Conservation (phyloP, 2,888 invertebrate genomes). For the Nephrocerus scutellatus region DNA sequence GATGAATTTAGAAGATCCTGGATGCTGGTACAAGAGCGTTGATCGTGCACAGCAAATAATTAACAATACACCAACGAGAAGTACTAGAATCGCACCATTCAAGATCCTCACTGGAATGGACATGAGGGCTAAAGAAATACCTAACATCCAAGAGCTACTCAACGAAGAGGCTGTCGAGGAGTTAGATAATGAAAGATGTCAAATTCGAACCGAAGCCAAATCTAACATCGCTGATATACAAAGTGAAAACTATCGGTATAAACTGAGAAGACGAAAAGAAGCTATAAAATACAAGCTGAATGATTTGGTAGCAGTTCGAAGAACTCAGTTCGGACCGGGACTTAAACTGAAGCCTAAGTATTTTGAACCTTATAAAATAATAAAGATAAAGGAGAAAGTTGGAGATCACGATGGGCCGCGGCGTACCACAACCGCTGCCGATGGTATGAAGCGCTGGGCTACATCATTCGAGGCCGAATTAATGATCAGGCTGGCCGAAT, state of each 20-base stretch:
- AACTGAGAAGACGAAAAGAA: constrained; percentile 7
- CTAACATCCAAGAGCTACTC: constrained; percentile 12
- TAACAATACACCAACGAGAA: constrained; percentile 17
- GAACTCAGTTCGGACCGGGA: constrained; percentile 14
- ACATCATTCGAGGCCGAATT: constrained; percentile 18
- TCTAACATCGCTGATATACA: constrained; percentile 6
- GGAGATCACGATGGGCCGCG: constrained; percentile 14
- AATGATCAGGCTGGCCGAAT: constrained; percentile 19
- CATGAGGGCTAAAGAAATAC: constrained; percentile 8
- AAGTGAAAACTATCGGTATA: constrained; percentile 6
- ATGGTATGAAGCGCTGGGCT: constrained; percentile 17
- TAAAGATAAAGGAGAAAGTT: constrained; percentile 12
- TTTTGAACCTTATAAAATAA: constrained; percentile 13
- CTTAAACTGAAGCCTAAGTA: constrained; percentile 16
- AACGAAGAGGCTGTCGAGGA: constrained; percentile 6
- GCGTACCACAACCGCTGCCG: constrained; percentile 11
- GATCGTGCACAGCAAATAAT: constrained; percentile 15
- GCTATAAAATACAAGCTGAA: constrained; percentile 1
- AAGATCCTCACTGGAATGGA: constrained; percentile 19
- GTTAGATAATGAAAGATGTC: constrained; percentile 4
- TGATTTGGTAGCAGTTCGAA: constrained; percentile 11
- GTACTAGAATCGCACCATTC: constrained; percentile 7
- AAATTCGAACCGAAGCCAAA: constrained; percentile 2
- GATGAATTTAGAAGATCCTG: constrained; percentile 30
- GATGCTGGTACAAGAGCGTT: constrained; percentile 30